Evolutionary conservation across 2,888 invertebrate species (phyloP).

Genomic region (Melanophora roralis): DNA sequence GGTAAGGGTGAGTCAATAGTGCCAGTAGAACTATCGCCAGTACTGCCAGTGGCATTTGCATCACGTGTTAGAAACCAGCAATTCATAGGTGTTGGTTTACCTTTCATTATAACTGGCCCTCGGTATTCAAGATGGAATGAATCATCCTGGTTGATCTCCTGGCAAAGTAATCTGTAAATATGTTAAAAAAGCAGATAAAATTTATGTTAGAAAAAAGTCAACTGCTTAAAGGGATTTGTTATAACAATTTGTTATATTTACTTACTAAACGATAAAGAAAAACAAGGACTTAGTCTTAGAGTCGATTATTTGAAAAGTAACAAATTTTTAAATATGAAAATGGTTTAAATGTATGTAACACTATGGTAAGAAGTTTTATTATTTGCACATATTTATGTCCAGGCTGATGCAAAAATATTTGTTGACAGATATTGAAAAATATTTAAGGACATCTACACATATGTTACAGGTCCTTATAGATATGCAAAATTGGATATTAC

Average conservation of each 20-base stretch:
- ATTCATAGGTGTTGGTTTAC: conserved; percentile 95
- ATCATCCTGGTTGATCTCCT: conserved; percentile 89
- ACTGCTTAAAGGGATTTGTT: conserved; percentile 17
- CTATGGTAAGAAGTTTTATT: no score
- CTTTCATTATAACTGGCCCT: conserved; percentile 94
- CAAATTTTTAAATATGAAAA: background rate
- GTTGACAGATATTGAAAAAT: no score
- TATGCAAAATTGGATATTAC: no score
- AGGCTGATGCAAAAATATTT: no score
- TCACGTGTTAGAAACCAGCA: conserved; percentile 88
- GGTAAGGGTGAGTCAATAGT: conserved; percentile 68
- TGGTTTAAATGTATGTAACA: no score
- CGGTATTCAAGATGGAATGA: conserved; percentile 90
- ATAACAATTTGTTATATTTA: conserved; percentile 18
- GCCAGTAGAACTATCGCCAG: conserved; percentile 44
- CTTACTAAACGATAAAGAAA: conserved; percentile 6
- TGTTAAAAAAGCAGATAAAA: conserved; percentile 45
- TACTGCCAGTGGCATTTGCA: conserved; percentile 62
- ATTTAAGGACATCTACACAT: no score
- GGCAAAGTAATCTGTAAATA: conserved; percentile 85
- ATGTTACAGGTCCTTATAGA: no score
- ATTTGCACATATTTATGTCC: no score
- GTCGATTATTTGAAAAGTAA: background rate
- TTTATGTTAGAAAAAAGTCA: background rate
- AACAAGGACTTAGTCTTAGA: background rate